Evolutionary conservation across 2,888 invertebrate species (phyloP).

Genomic region (Priocnemis perturbator): DNA sequence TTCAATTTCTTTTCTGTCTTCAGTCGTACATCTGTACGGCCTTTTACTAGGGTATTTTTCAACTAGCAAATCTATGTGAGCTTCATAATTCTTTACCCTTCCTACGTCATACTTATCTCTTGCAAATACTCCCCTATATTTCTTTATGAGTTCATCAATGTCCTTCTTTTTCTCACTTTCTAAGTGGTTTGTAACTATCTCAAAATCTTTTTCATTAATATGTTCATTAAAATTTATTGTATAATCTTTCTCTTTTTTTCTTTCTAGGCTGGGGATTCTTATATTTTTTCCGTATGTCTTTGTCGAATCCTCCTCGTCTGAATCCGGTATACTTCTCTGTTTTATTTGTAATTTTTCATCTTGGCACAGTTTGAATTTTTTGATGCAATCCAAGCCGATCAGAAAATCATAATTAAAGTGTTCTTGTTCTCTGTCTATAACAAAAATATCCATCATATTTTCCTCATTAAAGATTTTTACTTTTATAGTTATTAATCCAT

Average conservation of each 20-base stretch:
- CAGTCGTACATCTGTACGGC: too few relatives aligned
- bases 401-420: slow-evolving; percentile 12
- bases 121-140: slow-evolving; percentile 34
- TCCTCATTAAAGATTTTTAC: too few relatives aligned
- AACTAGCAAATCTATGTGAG: too few relatives aligned
- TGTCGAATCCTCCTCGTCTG: background rate
- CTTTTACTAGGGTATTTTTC: too few relatives aligned
- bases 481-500: too few relatives aligned
- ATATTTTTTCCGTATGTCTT: background rate
- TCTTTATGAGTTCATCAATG: slow-evolving; percentile 13
- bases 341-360: slow-evolving; percentile 35
- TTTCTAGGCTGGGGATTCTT: too few relatives aligned
- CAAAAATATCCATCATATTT: too few relatives aligned
- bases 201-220: too few relatives aligned
- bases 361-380: slow-evolving; percentile 35
- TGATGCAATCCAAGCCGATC: slow-evolving; percentile 34
- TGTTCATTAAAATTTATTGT: too few relatives aligned
- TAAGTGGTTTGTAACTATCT: too few relatives aligned
- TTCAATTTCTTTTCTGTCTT: slow-evolving; percentile 43
- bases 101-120: slow-evolving; percentile 40
- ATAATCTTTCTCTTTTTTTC: background rate
- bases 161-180: background rate
- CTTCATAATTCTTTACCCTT: slow-evolving; percentile 29
- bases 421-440: slow-evolving; percentile 16
- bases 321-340: slow-evolving; percentile 9